Conservation (phyloP, 2,113 vertebrate genomes). For the Anoplopoma fimbria region DNA sequence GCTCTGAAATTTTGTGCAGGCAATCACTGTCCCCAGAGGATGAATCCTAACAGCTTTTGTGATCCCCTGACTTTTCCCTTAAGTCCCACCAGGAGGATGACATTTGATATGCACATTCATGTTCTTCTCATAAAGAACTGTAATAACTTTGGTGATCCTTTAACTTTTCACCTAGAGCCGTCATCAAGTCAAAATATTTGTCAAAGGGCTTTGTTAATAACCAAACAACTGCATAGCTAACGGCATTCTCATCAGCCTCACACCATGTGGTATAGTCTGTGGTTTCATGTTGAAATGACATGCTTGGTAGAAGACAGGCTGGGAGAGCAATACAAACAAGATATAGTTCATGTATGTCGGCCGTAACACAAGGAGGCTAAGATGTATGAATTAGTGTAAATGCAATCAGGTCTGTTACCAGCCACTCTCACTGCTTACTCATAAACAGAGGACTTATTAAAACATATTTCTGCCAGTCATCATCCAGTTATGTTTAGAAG, state of each 20-base stretch:
- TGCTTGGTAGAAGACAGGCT: neutral
- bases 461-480: constrained; percentile 32
- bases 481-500: constrained; percentile 37
- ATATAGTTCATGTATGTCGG: constrained; percentile 7
- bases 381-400: constrained; percentile 12
- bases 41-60: neutral
- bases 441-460: constrained; percentile 41
- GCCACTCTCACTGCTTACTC: constrained; percentile 4
- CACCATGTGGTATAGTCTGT: neutral
- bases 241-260: neutral
- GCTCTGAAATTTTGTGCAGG: neutral
- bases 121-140: too few species aligned
- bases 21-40: neutral
- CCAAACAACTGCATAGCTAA: neutral
- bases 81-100: neutral
- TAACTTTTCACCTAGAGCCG: neutral
- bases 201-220: neutral
- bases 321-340: neutral
- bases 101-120: neutral
- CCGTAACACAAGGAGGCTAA: neutral
- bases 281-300: neutral
- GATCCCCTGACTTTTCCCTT: neutral
- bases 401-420: neutral
- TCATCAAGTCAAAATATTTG: neutral
- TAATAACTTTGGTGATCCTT: neutral